Evolutionary conservation across 2,797 vertebrate species (phyloP), one percentile per base, ranked within the genome.

Genomic region (Ambastaia sidthimunki): DNA sequence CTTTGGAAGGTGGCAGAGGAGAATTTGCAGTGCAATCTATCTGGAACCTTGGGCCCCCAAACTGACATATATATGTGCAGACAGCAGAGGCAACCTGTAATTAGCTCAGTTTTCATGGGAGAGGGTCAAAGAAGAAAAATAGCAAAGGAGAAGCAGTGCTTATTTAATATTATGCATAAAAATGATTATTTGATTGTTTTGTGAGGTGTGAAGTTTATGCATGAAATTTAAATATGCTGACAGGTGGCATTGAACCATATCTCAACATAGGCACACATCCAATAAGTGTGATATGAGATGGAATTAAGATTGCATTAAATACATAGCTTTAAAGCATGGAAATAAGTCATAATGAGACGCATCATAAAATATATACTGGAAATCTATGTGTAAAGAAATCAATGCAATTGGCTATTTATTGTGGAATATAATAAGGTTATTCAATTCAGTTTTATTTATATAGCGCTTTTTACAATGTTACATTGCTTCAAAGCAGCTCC

Each of bases 21-120:
- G 68, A 87, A 89, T 89, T 85, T 89, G 44, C 25, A 2, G 1
- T 10, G 5, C 89, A 87, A 91, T 91, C 89, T 86, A 37, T 0
- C 52, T 66, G 68, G 83, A 76, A 75, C 77, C 13, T 69, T 3
- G 18, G 68, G 48, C 54, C 63, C 57, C 62, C 21, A 63, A 76
- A 60, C 48, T 63, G 63, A 77, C 19, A 71, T 71, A 19, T 72
- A 44, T 44, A 44, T 72, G 68, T 70, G 79, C 65, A 11, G 41
- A 78, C 55, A 55, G 41, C 62, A 34, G 68, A 57, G 55, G 66
- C 47, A 69, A 66, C 74, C 41, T 50, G 52, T 37, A 60, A 73
- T 72, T 73, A 63, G 78, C 70, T 77, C 28, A 21, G 48, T 67
- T 67, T 78, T 69, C 55, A 60, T 16, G 6, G 74, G 41, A 41